Conservation (phyloP, 1,140 invertebrate species). For the Nautilus pompilius region DNA sequence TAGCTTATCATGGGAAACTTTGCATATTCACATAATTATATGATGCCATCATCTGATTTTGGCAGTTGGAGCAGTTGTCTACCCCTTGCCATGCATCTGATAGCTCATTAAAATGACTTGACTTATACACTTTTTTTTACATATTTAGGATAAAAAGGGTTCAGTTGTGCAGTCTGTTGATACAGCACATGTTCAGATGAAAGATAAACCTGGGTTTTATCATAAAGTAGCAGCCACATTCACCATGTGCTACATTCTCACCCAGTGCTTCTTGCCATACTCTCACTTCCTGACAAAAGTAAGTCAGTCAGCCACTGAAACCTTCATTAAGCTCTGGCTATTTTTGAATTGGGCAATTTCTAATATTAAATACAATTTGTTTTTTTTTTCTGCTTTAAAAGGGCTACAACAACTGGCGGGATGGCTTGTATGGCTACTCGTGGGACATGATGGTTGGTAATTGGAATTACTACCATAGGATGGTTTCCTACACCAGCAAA, state of each 20-base stretch:
- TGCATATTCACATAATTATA: no score
- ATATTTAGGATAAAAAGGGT: background rate
- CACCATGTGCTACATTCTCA: constrained; percentile 63
- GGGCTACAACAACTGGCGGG: constrained; percentile 94
- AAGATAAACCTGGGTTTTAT: constrained; percentile 7
- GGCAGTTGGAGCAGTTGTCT: no score
- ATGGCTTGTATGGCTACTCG: constrained; percentile 89
- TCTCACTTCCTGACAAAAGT: constrained; percentile 56
- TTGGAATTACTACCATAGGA: constrained; percentile 73
- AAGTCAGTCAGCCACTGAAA: no score
- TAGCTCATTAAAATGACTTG: no score
- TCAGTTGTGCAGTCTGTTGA: background rate
- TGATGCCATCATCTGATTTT: no score
- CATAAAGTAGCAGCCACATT: constrained; percentile 37
- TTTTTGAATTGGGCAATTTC: no score
- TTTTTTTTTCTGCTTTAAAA: constrained; percentile 48
- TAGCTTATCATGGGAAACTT: no score
- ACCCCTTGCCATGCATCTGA: no score
- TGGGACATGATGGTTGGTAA: constrained; percentile 98
- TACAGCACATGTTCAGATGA: constrained; percentile 1
- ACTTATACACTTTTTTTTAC: no score
- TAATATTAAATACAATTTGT: no score
- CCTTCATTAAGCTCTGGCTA: background rate
- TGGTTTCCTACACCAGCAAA: constrained; percentile 76
- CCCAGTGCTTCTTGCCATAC: constrained; percentile 64